phyloP scores from a whole-genome alignment of 2,797 vertebrate species.

The Babyrousa celebensis region DNA sequence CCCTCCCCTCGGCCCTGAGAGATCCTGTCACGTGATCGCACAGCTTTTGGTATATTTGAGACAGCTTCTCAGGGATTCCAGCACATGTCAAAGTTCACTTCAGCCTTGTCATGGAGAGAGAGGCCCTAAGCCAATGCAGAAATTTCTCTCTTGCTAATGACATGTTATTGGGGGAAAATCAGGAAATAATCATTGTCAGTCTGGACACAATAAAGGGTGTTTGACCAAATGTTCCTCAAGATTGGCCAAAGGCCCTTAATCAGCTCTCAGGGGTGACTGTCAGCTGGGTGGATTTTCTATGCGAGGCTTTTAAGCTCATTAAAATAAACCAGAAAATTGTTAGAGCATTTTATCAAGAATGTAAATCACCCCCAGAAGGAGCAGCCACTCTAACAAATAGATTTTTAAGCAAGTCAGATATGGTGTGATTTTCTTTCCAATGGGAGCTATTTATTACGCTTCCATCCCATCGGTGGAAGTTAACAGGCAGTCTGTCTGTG shows the following conservation, averaged over 20 bases:
- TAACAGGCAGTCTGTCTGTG: neutral
- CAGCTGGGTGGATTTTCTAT: neutral
- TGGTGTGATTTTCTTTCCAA: neutral
- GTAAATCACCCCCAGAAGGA: neutral
- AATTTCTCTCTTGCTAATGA: neutral
- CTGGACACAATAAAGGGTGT: neutral
- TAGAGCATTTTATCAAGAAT: neutral
- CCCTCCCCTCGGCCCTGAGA: neutral
- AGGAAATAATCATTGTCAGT: neutral
- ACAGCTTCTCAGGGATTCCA: neutral
- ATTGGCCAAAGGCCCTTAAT: neutral
- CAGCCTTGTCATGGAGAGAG: neutral
- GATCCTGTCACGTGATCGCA: neutral
- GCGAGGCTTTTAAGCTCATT: neutral
- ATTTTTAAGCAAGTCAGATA: neutral
- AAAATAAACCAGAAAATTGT: constrained; percentile 32
- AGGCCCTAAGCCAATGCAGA: neutral
- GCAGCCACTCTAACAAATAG: neutral
- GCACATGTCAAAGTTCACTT: neutral
- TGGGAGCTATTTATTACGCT: neutral
- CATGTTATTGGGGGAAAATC: neutral
- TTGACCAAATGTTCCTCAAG: neutral
- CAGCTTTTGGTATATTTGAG: neutral
- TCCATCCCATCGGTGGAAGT: neutral
- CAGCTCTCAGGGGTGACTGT: neutral